Conservation (phyloP, 2,113 vertebrate genomes). For the Poeciliopsis prolifica region DNA sequence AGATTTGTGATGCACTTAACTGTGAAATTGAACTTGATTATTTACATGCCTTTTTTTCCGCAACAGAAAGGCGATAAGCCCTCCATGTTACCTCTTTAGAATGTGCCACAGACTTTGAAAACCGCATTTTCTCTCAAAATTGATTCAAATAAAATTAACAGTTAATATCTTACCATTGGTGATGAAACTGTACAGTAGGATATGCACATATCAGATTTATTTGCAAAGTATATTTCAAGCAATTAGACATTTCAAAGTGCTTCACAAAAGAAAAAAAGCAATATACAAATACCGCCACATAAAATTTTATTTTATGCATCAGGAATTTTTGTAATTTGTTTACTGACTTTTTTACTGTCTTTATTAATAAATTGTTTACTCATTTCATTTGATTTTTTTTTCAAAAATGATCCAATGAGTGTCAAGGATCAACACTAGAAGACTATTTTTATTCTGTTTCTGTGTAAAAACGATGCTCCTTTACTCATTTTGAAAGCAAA, state of each 20-base stretch:
- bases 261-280: no score
- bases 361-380: background rate
- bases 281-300: no score
- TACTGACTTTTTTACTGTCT: background rate
- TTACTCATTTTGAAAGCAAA: background rate
- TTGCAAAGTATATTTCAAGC: no score
- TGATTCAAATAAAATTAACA: constrained; percentile 38
- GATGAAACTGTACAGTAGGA: no score
- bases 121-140: constrained; percentile 42
- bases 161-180: no score
- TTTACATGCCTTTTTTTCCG: constrained; percentile 14
- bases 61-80: constrained; percentile 3
- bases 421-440: background rate
- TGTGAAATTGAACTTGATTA: constrained; percentile 18
- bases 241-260: no score
- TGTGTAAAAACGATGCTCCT: background rate
- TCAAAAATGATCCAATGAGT: background rate
- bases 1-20: no score
- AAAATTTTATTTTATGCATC: background rate
- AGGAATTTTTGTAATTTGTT: background rate
- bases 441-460: background rate
- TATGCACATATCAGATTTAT: no score
- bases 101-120: constrained; percentile 45
- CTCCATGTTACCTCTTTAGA: constrained; percentile 51
- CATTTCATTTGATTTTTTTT: no score